phyloP scores from a whole-genome alignment of 2,888 invertebrate genomes.

The Callosobruchus maculatus region DNA sequence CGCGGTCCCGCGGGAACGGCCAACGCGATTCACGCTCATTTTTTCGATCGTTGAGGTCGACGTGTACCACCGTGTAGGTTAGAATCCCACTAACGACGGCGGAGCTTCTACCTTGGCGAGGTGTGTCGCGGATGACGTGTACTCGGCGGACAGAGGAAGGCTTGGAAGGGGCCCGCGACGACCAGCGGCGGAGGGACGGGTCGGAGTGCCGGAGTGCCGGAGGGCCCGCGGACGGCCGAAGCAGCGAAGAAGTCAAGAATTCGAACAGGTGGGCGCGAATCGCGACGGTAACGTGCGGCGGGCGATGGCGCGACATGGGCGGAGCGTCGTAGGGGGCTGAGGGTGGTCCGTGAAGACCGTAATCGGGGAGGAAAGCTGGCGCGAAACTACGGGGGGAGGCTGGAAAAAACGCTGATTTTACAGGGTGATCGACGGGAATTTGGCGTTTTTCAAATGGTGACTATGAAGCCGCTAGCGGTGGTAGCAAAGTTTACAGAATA shows the following conservation, averaged over 20 bases:
- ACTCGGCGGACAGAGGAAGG: constrained; percentile 2
- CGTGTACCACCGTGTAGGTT: constrained; percentile 14
- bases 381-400: too few relatives aligned
- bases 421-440: too few relatives aligned
- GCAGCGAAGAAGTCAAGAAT: too few relatives aligned
- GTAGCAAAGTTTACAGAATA: too few relatives aligned
- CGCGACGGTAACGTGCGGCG: neutral
- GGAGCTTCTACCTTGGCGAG: constrained; percentile 35
- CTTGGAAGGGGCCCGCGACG: constrained; percentile 24
- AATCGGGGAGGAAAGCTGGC: too few relatives aligned
- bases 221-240: constrained; percentile 6
- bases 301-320: neutral
- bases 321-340: too few relatives aligned
- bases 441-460: too few relatives aligned
- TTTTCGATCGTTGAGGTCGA: neutral
- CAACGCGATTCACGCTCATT: neutral
- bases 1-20: neutral
- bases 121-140: constrained; percentile 31
- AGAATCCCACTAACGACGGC: constrained; percentile 34
- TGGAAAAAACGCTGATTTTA: too few relatives aligned
- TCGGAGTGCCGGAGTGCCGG: neutral
- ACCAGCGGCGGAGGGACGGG: constrained; percentile 14
- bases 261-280: neutral
- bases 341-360: too few relatives aligned
- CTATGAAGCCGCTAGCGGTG: too few relatives aligned